Conservation (phyloP, 2,113 vertebrate genomes). For the Camelus bactrianus region DNA sequence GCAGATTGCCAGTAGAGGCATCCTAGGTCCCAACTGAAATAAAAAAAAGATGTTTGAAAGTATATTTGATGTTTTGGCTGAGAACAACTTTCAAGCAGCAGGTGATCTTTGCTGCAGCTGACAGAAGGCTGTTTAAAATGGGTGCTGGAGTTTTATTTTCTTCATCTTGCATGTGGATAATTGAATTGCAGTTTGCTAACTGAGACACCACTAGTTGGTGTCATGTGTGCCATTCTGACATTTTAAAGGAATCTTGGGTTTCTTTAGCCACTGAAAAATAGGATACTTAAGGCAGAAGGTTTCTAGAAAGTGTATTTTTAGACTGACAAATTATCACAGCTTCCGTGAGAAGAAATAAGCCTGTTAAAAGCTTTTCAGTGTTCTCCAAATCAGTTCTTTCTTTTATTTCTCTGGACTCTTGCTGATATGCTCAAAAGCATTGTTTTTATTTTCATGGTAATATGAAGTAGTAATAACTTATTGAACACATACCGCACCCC, state of each 20-base stretch:
- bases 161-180: constrained; percentile 39
- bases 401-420: constrained; percentile 17
- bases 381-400: background rate
- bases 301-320: constrained; percentile 13
- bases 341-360: background rate
- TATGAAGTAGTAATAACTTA: background rate
- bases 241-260: constrained; percentile 46
- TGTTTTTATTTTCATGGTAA: constrained; percentile 23
- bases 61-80: background rate
- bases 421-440: background rate
- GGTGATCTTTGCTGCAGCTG: background rate
- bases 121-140: constrained; percentile 1
- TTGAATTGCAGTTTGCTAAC: constrained; percentile 56
- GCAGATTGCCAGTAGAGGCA: background rate
- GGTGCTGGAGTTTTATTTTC: constrained; percentile 36
- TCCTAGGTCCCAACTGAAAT: background rate
- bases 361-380: background rate
- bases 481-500: background rate
- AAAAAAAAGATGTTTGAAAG: background rate
- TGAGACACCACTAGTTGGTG: constrained; percentile 11
- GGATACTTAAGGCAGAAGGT: background rate
- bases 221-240: constrained; percentile 16
- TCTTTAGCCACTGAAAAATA: constrained; percentile 42
- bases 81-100: constrained; percentile 1
- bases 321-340: background rate